Conservation (phyloP, 2,797 vertebrate species). For the Chloroceryle inda region DNA sequence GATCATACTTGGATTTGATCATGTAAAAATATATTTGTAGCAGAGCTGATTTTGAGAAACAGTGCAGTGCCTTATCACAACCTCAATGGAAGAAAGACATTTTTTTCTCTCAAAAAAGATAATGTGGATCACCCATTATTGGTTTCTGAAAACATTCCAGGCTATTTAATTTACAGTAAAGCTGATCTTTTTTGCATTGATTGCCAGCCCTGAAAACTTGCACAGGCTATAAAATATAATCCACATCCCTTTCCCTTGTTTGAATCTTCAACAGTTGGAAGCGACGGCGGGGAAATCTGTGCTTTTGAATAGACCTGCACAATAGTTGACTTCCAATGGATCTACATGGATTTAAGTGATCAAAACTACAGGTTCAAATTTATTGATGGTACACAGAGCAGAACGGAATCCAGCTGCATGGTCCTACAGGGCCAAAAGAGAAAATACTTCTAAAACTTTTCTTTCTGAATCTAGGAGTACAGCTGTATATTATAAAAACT, state of each 20-base stretch:
- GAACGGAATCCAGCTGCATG: background rate
- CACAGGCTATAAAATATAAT: background rate
- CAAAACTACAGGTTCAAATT: background rate
- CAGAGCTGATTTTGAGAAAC: background rate
- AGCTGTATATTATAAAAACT: background rate
- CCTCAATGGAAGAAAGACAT: rapidly evolving
- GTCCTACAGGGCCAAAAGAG: background rate
- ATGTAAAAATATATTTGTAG: background rate
- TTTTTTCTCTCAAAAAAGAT: background rate
- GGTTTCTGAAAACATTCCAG: background rate
- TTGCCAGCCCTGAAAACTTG: background rate
- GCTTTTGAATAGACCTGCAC: background rate
- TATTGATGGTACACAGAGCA: background rate
- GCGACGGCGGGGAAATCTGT: background rate
- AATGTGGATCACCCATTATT: background rate
- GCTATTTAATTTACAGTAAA: background rate
- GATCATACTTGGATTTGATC: background rate
- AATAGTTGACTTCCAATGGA: background rate
- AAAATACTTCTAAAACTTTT: background rate
- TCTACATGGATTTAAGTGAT: background rate
- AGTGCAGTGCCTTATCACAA: background rate
- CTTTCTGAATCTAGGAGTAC: background rate
- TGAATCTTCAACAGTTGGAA: background rate
- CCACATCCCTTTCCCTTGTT: background rate
- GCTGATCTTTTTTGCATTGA: background rate